Evolutionary conservation across 64 coral and sea anemone species (phyloP), one percentile per base, ranked within the genome.

Genomic region (Trachythela sp.): DNA sequence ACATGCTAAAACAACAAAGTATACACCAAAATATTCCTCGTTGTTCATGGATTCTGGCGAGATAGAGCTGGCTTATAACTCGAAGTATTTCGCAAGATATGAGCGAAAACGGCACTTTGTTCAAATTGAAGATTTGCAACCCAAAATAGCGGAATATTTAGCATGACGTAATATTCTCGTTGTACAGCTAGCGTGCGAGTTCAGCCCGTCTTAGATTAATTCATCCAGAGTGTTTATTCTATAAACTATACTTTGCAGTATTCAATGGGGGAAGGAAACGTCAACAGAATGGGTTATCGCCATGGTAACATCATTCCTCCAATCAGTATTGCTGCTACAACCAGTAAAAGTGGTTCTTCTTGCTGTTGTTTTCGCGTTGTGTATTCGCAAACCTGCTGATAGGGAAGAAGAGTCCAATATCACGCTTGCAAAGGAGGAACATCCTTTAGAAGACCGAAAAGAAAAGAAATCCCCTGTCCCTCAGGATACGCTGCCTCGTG

Each of bases 221-320:
- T n/a, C n/a, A n/a, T n/a, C n/a, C n/a, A n/a, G n/a, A n/a, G n/a
- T n/a, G n/a, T n/a, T n/a, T n/a, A n/a, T n/a, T n/a, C n/a, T n/a
- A n/a, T 45, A 45, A 45, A 45, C 42, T 45, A 45, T 45, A 45
- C 42, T 11, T 45, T 45, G 42, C 42, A 68, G 59, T 31, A 68
- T 68, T 68, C 59, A 68, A 31, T 97, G 95, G 95, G 95, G 95
- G 13, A 85, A 93, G 5, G 95, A 97, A 39, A 89, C 14, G 77
- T 97, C 18, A 85, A 45, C 42, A 4, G 42, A 45, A 45, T 45
- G 42, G 42, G 42, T 45, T 45, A 45, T 45, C 11, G 42, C 93
- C 30, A 94, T 97, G 33, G 86, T 94, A 32, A 90, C 87, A 8
- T 94, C 95, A 10, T 97, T 97, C 80, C 90, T 94, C 84, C 91